Percentiles rank a stretch among this genome's conserved stretches.
phyloP scores from a whole-genome alignment of 2,113 vertebrate species.

The Catharus minimus region DNA sequence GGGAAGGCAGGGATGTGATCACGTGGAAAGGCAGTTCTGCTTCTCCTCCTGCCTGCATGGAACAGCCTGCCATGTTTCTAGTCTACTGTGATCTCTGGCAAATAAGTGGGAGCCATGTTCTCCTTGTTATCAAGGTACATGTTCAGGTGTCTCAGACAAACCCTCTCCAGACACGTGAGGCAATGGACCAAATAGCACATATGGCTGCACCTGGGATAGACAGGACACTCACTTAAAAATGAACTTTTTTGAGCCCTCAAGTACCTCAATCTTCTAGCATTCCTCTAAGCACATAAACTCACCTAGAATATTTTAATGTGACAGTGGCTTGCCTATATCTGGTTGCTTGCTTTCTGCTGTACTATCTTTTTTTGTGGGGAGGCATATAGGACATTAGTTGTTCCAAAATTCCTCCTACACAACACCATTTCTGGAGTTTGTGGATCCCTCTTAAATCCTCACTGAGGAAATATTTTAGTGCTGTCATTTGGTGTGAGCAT shows the following conservation, averaged over 20 bases:
- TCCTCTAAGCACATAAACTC: not conserved
- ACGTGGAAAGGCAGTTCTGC: not conserved
- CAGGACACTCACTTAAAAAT: not conserved
- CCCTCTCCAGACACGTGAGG: not conserved
- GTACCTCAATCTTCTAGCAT: not conserved
- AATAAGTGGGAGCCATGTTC: not conserved
- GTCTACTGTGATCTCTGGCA: not conserved
- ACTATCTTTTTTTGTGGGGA: not conserved
- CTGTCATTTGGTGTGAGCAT: not conserved
- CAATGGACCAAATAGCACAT: not conserved
- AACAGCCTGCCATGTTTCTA: not conserved
- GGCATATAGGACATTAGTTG: not conserved
- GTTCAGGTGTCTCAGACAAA: not conserved
- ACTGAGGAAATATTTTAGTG: not conserved
- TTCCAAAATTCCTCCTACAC: not conserved
- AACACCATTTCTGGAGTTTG: not conserved
- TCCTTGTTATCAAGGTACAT: fast-evolving
- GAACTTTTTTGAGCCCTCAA: not conserved
- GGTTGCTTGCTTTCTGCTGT: not conserved
- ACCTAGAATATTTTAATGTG: not conserved
- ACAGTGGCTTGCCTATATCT: not conserved
- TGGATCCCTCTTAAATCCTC: not conserved
- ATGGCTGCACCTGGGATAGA: not conserved
- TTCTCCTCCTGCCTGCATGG: not conserved
- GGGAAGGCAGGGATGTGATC: not conserved